phyloP scores from a whole-genome alignment of 2,797 vertebrate species.

The Momotus momota region DNA sequence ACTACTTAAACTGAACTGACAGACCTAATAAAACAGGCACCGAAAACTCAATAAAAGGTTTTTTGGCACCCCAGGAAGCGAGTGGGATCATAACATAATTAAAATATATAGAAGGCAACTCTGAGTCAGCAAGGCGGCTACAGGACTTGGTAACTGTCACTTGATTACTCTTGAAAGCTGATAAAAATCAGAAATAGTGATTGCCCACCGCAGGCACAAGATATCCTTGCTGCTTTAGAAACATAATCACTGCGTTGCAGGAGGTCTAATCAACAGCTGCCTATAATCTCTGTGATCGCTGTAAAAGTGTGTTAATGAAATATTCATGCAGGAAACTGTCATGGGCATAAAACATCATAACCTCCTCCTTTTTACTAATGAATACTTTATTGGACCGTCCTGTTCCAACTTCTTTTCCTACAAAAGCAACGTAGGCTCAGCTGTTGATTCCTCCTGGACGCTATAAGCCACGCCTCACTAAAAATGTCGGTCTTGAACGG shows the following conservation, averaged over 20 bases:
- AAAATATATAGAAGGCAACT: conserved; percentile 55
- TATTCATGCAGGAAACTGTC: conserved; percentile 53
- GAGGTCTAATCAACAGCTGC: conserved; percentile 71
- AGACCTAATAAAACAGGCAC: conserved; percentile 4
- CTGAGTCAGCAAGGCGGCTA: conserved; percentile 52
- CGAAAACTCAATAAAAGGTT: conserved; percentile 17
- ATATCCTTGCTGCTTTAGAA: conserved; percentile 37
- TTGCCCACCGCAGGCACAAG: conserved; percentile 57
- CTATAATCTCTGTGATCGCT: conserved; percentile 19
- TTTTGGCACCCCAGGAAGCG: conserved; percentile 19
- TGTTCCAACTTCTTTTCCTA: not conserved
- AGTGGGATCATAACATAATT: conserved; percentile 54
- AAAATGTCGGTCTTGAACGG: not conserved
- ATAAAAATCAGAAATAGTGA: conserved; percentile 59
- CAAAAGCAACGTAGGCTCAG: not conserved
- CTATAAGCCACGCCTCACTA: not conserved
- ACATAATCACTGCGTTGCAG: conserved; percentile 57
- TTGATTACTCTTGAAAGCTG: conserved; percentile 62
- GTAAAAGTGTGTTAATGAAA: conserved; percentile 59
- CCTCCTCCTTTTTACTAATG: not conserved
- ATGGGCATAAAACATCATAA: not conserved
- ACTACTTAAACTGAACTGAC: conserved; percentile 54
- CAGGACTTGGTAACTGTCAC: conserved; percentile 15
- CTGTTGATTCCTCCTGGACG: not conserved
- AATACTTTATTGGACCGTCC: not conserved